These are phyloP conservation scores for Pocillopora damicornis DNA, from an alignment of 64 coral and sea anemone species.

Conservation along the genomic window DNA sequence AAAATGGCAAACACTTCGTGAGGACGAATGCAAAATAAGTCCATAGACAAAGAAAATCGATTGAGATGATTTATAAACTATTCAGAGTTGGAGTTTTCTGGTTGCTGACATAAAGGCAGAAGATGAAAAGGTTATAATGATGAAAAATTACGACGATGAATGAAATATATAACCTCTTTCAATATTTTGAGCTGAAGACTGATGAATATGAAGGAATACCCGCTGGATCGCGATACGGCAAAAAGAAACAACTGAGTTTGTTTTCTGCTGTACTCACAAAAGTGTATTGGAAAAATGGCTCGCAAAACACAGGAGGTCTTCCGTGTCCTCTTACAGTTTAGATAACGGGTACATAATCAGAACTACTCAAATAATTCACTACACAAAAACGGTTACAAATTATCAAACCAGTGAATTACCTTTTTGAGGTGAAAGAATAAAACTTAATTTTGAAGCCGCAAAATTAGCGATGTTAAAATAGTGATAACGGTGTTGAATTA, in stretches of 20 bases:
- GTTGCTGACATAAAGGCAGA: not conserved
- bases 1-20: not conserved
- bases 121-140: not conserved
- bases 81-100: not conserved
- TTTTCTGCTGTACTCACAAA: slow-evolving; percentile 16
- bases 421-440: not conserved
- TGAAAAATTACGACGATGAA: not conserved
- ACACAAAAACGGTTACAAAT: slow-evolving; percentile 38
- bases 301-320: slow-evolving; percentile 21
- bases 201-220: slow-evolving; percentile 10
- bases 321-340: slow-evolving; percentile 30
- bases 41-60: not conserved
- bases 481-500: slow-evolving; percentile 27
- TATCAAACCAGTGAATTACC: slow-evolving; percentile 1
- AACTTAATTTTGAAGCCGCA: not conserved
- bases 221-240: not conserved
- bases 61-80: slow-evolving; percentile 21
- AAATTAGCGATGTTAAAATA: slow-evolving; percentile 25
- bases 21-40: not conserved
- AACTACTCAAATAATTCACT: slow-evolving; percentile 12
- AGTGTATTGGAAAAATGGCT: slow-evolving; percentile 20
- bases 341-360: slow-evolving; percentile 41
- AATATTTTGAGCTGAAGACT: slow-evolving; percentile 2
- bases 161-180: not conserved
- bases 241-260: slow-evolving; percentile 9